Conservation (phyloP, 92 coral and sea anemone genomes). For the Palythoa grandis region DNA sequence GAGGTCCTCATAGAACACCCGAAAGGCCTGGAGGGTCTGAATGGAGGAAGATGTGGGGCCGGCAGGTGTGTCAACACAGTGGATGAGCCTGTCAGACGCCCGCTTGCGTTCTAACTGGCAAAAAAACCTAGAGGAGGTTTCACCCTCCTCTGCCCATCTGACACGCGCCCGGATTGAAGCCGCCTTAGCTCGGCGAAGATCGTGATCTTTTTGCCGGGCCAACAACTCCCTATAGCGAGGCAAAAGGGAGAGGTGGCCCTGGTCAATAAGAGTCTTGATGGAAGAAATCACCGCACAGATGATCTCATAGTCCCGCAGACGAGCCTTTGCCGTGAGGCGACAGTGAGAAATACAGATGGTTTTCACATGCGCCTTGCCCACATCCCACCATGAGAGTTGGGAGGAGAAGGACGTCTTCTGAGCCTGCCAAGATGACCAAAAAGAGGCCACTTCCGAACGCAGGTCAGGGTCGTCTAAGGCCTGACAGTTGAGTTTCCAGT, state of each 20-base stretch:
- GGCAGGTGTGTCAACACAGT: no score
- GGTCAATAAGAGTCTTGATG: no score
- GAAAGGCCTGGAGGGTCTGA: no score
- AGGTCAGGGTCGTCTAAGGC: not conserved
- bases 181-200: not conserved
- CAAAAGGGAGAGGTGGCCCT: not conserved
- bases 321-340: not conserved
- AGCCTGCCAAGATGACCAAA: no score
- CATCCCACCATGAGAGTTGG: constrained; percentile 42
- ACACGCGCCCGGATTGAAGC: no score
- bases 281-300: not conserved
- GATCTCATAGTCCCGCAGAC: not conserved
- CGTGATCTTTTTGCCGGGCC: no score
- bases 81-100: not conserved
- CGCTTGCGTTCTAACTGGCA: not conserved
- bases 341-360: not conserved
- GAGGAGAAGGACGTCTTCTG: not conserved
- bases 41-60: no score
- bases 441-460: not conserved
- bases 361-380: constrained; percentile 26
- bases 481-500: constrained; percentile 41
- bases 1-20: no score
- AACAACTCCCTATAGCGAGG: not conserved
- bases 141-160: no score
- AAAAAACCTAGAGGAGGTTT: no score